Percentiles rank a stretch among this genome's conserved stretches.
These are phyloP conservation scores for Mizuhopecten yessoensis DNA, from an alignment of 1,140 invertebrate genomes.

Conservation along the genomic window DNA sequence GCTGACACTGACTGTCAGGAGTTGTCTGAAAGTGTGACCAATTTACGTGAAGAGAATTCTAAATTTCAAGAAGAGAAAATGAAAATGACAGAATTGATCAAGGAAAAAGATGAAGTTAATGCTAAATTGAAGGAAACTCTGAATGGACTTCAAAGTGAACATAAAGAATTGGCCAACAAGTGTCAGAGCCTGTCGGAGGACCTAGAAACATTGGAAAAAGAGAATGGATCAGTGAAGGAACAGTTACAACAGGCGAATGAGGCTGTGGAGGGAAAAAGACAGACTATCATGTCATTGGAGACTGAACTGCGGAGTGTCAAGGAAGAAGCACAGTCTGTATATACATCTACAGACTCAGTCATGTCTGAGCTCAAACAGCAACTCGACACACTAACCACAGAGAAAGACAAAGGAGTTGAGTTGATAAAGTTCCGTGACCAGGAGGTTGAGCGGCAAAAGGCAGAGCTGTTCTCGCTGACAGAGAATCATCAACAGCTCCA, in stretches of 20 bases:
- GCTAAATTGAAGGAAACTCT: slow-evolving; percentile 42
- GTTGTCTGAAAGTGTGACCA: slow-evolving; percentile 13
- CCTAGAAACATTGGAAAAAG: neutral
- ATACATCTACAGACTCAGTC: neutral
- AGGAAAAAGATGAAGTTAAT: slow-evolving; percentile 27
- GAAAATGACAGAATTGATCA: slow-evolving; percentile 45
- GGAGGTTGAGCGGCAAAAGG: slow-evolving; percentile 49
- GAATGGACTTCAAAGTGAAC: slow-evolving; percentile 42
- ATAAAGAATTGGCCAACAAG: slow-evolving; percentile 22
- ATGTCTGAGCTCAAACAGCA: neutral
- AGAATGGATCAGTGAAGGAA: neutral
- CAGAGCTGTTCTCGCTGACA: slow-evolving; percentile 48
- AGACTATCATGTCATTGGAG: slow-evolving; percentile 18
- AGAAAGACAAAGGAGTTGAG: slow-evolving; percentile 58
- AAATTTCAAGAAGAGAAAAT: slow-evolving; percentile 56
- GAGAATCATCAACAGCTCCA: slow-evolving; percentile 62
- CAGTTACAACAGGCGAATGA: slow-evolving; percentile 60
- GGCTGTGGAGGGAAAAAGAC: slow-evolving; percentile 45
- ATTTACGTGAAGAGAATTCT: slow-evolving; percentile 49
- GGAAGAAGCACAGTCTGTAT: neutral
- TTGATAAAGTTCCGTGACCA: slow-evolving; percentile 41
- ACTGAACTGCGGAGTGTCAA: neutral
- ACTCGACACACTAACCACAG: slow-evolving; percentile 2
- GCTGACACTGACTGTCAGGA: slow-evolving; percentile 12
- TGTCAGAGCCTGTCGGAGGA: neutral